These are phyloP conservation scores for Watersipora subatra DNA, from an alignment of 1,140 invertebrate genomes.

Conservation along the genomic window DNA sequence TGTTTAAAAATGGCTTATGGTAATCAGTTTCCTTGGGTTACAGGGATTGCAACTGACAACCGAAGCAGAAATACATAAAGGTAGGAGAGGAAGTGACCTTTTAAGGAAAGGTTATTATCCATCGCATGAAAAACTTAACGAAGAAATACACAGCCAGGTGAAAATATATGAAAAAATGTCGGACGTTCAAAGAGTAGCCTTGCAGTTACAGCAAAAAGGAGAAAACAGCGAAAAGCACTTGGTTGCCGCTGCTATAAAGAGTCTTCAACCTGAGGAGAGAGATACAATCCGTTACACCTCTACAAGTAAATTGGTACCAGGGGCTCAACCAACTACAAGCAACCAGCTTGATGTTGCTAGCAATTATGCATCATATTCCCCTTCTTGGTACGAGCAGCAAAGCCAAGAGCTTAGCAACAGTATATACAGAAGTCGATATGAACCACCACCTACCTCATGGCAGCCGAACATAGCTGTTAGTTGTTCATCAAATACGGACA, in stretches of 20 bases:
- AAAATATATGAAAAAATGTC: background rate
- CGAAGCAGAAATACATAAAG: background rate
- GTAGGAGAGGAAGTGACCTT: background rate
- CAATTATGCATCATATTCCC: background rate
- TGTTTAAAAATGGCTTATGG: no score
- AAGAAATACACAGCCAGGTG: background rate
- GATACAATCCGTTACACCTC: background rate
- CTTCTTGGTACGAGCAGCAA: background rate
- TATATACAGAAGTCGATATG: background rate
- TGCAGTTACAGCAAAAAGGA: background rate
- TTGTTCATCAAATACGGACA: background rate
- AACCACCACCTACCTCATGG: background rate
- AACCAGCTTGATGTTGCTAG: background rate
- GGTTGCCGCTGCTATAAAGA: background rate
- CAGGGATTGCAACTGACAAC: background rate
- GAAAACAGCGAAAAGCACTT: background rate
- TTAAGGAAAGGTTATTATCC: background rate
- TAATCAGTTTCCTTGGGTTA: no score
- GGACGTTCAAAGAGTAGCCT: background rate
- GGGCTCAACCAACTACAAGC: background rate
- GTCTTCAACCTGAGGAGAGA: background rate
- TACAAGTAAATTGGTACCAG: background rate
- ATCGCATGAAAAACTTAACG: background rate
- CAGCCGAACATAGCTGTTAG: background rate
- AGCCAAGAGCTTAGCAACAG: background rate